Evolutionary conservation across 2,888 invertebrate genomes (phyloP).

Genomic region (Caenorhabditis sp.): DNA sequence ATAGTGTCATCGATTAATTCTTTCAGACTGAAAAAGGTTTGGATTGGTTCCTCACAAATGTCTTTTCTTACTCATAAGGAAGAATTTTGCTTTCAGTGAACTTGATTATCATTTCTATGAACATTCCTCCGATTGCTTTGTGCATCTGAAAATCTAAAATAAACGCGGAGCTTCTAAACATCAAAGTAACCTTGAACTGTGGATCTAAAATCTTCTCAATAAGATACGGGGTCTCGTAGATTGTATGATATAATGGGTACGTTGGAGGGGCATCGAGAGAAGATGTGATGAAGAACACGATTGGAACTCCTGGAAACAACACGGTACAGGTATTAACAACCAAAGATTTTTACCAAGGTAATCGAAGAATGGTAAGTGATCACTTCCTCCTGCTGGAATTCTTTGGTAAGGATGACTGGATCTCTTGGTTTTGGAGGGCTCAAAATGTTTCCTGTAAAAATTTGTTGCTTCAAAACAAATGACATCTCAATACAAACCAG

Average conservation of each 20-base stretch:
- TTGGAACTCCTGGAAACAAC: slow-evolving; percentile 77
- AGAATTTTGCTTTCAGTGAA: slow-evolving; percentile 82
- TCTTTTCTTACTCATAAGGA: slow-evolving; percentile 28
- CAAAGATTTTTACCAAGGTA: slow-evolving; percentile 73
- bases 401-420: slow-evolving; percentile 41
- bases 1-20: slow-evolving; percentile 34
- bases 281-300: slow-evolving; percentile 82
- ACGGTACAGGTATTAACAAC: slow-evolving; percentile 62
- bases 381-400: slow-evolving; percentile 84
- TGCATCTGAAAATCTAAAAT: slow-evolving; percentile 78
- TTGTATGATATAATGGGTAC: slow-evolving; percentile 81
- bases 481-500: no score
- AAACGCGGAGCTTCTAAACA: background rate
- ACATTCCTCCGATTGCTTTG: slow-evolving; percentile 82
- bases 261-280: slow-evolving; percentile 60
- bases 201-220: slow-evolving; percentile 81
- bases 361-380: slow-evolving; percentile 84
- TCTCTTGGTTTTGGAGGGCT: slow-evolving; percentile 31
- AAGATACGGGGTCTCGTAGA: slow-evolving; percentile 81
- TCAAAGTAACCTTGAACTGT: slow-evolving; percentile 44
- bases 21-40: slow-evolving; percentile 38
- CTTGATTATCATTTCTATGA: slow-evolving; percentile 83
- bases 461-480: no score
- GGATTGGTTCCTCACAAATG: background rate
- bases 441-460: slow-evolving; percentile 44